These are phyloP conservation scores for Tangara arthus DNA, from an alignment of 2,797 vertebrate genomes.

Conservation along the genomic window DNA sequence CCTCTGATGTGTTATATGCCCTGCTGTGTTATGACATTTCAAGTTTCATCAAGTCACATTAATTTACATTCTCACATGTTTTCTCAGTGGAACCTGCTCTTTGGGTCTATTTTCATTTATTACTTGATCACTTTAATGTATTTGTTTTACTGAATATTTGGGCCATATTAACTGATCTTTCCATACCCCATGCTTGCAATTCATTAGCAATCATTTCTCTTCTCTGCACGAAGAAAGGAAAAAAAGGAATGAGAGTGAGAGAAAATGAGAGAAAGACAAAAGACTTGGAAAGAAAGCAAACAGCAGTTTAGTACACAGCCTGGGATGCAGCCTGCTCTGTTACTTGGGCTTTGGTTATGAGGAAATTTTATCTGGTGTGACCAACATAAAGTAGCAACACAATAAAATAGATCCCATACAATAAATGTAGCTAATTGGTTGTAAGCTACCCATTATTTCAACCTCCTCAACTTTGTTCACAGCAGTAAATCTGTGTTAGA, in stretches of 20 bases:
- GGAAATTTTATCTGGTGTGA: neutral
- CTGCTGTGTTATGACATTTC: slow-evolving; percentile 71
- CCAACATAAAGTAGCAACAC: neutral
- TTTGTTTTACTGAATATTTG: slow-evolving; percentile 27
- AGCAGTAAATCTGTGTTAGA: neutral
- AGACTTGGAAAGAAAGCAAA: neutral
- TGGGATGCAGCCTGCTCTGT: neutral
- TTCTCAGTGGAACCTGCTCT: slow-evolving; percentile 60
- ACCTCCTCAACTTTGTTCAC: neutral
- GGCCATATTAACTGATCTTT: slow-evolving; percentile 32
- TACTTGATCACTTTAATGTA: slow-evolving; percentile 38
- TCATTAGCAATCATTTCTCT: slow-evolving; percentile 59
- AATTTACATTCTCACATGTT: slow-evolving; percentile 43
- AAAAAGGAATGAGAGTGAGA: neutral
- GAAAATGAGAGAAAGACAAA: slow-evolving; percentile 17
- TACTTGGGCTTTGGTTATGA: neutral
- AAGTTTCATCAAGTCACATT: slow-evolving; percentile 46
- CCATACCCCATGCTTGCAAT: slow-evolving; percentile 40
- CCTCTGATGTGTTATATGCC: slow-evolving; percentile 59
- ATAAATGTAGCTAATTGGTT: neutral
- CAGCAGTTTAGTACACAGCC: neutral
- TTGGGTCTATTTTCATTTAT: slow-evolving; percentile 53
- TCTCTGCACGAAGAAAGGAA: slow-evolving; percentile 39
- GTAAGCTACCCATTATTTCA: neutral
- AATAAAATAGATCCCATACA: neutral